phyloP scores from a whole-genome alignment of 2,113 vertebrate species.

The Hydrochoerus hydrochaeris region DNA sequence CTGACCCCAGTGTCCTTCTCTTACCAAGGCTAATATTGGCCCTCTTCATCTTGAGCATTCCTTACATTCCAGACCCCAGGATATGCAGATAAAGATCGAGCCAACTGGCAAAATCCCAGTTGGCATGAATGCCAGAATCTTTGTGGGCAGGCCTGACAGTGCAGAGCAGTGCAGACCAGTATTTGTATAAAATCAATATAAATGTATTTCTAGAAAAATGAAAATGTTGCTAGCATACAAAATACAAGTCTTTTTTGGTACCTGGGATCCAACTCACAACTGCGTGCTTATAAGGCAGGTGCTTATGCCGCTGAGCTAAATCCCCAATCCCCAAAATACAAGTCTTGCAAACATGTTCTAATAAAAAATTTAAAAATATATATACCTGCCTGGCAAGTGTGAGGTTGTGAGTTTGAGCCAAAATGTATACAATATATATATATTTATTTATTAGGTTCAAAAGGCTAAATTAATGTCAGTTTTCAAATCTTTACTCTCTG shows the following conservation, averaged over 20 bases:
- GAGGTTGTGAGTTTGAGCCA: too few species aligned
- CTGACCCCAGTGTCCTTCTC: not conserved
- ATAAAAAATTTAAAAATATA: not conserved
- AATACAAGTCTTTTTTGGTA: too few species aligned
- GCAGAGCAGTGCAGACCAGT: not conserved
- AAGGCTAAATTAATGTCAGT: not conserved
- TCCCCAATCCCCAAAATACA: too few species aligned
- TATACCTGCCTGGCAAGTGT: not conserved
- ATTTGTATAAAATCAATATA: not conserved
- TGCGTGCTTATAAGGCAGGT: too few species aligned
- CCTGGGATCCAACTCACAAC: too few species aligned
- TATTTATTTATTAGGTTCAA: not conserved
- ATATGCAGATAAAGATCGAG: not conserved
- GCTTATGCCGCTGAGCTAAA: too few species aligned
- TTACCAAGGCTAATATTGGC: not conserved
- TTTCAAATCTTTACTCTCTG: not conserved
- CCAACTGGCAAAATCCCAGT: not conserved
- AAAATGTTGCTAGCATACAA: not conserved
- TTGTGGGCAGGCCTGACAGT: not conserved
- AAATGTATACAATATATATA: too few species aligned
- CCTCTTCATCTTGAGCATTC: not conserved
- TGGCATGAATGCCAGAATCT: not conserved
- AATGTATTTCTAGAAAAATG: not conserved
- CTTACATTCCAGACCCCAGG: not conserved
- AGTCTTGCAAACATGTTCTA: not conserved